These are phyloP conservation scores for Crotophaga sulcirostris DNA, from an alignment of 2,113 vertebrate species.

Conservation along the genomic window DNA sequence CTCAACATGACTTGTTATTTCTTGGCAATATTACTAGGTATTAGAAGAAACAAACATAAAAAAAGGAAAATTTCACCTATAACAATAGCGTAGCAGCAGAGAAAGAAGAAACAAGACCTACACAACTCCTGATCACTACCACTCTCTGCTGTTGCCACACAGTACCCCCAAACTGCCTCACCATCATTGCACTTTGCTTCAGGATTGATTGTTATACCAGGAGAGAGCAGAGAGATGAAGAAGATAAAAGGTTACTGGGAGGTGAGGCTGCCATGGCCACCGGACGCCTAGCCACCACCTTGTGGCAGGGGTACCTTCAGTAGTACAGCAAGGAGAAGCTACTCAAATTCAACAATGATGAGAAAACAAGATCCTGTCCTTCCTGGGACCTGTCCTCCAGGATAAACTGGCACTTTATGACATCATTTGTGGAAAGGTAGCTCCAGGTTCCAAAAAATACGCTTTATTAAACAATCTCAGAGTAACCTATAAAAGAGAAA, in stretches of 20 bases:
- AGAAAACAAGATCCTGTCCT: background rate
- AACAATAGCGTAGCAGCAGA: background rate
- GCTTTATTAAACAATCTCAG: background rate
- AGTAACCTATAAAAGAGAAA: background rate
- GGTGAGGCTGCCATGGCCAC: background rate
- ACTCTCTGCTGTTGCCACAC: background rate
- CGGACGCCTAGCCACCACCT: background rate
- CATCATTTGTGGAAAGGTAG: background rate
- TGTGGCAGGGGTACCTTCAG: fast-evolving
- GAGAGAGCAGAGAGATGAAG: background rate
- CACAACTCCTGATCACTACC: background rate
- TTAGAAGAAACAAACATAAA: background rate
- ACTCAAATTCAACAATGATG: background rate
- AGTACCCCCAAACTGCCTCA: background rate
- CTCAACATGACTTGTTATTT: background rate
- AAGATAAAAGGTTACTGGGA: background rate
- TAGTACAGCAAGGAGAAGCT: background rate
- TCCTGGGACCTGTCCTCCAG: background rate
- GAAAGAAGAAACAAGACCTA: background rate
- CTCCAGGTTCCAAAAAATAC: background rate
- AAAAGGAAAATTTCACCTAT: background rate
- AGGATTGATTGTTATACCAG: background rate
- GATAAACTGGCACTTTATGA: background rate
- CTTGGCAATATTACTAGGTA: background rate
- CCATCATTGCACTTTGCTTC: background rate